A percentile compares a stretch with the other conserved stretches of the same genome.
Conservation (phyloP, 2,888 invertebrate genomes). For the Callinectes sapidus region DNA sequence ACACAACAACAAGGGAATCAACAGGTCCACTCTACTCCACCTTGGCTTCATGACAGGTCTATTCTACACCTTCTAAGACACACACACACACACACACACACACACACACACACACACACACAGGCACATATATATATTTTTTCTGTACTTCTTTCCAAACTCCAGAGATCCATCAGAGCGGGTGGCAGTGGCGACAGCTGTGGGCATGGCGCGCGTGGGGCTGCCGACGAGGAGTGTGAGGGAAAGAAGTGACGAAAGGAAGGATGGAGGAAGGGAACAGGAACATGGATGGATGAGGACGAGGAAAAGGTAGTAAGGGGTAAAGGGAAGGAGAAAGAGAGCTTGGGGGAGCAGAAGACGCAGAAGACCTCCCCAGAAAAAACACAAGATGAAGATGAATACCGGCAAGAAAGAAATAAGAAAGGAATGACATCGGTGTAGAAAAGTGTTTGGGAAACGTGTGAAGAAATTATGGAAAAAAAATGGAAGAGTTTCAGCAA, state of each 20-base stretch:
- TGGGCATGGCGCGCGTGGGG: background rate
- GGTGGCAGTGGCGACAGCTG: background rate
- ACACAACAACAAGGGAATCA: background rate
- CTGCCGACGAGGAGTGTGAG: background rate
- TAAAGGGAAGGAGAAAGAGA: no score
- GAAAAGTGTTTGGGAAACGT: background rate
- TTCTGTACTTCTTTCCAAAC: background rate
- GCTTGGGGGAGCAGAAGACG: no score
- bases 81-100: no score
- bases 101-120: background rate
- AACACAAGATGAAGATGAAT: background rate
- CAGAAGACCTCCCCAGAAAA: background rate
- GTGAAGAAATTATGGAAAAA: background rate
- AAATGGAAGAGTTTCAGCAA: background rate
- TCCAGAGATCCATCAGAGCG: constrained; percentile 7
- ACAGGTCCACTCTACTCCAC: background rate
- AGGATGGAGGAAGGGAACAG: background rate
- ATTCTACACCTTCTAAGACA: background rate
- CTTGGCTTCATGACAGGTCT: background rate
- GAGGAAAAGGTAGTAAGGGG: background rate
- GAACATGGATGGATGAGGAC: background rate
- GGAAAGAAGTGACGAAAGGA: background rate
- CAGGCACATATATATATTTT: background rate
- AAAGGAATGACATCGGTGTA: background rate
- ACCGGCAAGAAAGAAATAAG: background rate